These are phyloP conservation scores for Choristoneura rosaceana DNA, from an alignment of 2,888 invertebrate species.

Conservation along the genomic window DNA sequence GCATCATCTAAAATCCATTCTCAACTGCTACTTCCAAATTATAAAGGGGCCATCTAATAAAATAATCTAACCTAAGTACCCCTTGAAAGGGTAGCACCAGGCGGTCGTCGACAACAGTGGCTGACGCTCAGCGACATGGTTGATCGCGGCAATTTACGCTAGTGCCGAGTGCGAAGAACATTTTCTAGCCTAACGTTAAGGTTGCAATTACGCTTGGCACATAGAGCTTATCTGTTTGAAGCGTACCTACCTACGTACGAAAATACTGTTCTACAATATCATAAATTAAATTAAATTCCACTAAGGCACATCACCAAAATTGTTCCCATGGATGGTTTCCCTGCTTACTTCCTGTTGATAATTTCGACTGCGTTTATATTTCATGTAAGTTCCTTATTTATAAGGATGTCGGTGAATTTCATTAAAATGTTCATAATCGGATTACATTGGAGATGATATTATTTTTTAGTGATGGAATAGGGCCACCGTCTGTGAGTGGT, in stretches of 20 bases:
- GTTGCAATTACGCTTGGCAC: constrained; percentile 25
- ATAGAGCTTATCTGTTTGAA: constrained; percentile 46
- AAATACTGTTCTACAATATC: not conserved
- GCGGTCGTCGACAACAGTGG: not conserved
- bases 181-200: constrained; percentile 28
- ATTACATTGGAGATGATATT: not conserved
- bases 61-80: not conserved
- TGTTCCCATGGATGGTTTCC: not conserved
- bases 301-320: not conserved
- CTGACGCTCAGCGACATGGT: not conserved
- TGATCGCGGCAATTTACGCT: not conserved
- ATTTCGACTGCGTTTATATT: not conserved
- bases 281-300: not conserved
- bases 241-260: not conserved
- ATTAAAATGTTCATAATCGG: not conserved
- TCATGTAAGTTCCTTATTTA: not conserved
- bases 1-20: not conserved
- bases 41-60: not conserved
- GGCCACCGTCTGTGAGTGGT: not conserved
- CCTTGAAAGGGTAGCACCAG: not conserved
- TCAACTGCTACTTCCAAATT: too few species aligned
- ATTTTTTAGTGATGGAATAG: not conserved
- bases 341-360: not conserved
- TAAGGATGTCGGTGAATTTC: not conserved
- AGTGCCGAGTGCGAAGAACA: constrained; percentile 19